phyloP scores from a whole-genome alignment of 2,113 vertebrate species.

The Hippocampus guttulatus region DNA sequence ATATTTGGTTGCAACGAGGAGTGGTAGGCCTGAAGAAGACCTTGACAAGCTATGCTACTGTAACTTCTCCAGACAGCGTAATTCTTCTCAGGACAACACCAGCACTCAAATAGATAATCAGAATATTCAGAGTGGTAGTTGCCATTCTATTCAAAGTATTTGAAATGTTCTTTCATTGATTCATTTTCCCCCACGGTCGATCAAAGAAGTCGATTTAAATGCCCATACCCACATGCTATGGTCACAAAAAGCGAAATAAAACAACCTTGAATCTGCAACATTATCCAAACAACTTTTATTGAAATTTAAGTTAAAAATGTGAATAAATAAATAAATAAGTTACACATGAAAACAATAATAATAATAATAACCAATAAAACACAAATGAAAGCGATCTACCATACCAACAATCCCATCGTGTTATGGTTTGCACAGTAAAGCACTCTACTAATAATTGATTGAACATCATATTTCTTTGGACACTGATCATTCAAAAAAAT shows the following conservation, averaged over 20 bases:
- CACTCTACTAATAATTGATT: background rate
- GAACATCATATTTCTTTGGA: no score
- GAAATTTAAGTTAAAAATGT: background rate
- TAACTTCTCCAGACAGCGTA: background rate
- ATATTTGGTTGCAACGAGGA: background rate
- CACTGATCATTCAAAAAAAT: no score
- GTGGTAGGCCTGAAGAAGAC: background rate
- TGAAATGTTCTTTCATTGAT: background rate
- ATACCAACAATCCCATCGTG: background rate
- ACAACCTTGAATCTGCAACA: background rate
- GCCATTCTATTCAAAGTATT: background rate
- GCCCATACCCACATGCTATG: background rate
- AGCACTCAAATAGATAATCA: background rate
- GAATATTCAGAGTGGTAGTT: background rate
- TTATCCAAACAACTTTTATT: background rate
- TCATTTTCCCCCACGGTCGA: background rate
- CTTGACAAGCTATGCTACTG: no score
- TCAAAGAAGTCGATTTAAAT: background rate
- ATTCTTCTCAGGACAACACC: background rate
- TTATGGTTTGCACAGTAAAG: background rate
- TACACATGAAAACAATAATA: no score
- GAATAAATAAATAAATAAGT: no score
- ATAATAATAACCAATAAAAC: no score
- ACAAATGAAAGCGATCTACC: background rate
- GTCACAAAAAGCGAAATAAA: background rate